A percentile compares a stretch with the other conserved stretches of the same genome.
Evolutionary conservation across 2,113 vertebrate species (phyloP).

Genomic region (Caranx ignobilis): DNA sequence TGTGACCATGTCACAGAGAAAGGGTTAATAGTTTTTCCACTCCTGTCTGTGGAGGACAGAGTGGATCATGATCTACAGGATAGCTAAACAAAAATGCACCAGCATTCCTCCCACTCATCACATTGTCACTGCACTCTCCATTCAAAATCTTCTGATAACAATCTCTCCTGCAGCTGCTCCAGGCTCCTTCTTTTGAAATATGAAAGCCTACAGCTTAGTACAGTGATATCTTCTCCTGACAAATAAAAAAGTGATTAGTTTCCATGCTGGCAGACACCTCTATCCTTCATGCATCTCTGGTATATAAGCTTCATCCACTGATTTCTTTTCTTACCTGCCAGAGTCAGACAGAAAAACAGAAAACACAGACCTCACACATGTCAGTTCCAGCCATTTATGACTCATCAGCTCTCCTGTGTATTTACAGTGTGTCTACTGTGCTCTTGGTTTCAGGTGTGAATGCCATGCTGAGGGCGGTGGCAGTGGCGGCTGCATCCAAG

Average conservation of each 20-base stretch:
- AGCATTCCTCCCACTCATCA: conserved; percentile 74
- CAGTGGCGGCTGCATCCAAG: conserved; percentile 93
- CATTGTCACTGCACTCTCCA: conserved; percentile 65
- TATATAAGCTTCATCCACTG: not conserved
- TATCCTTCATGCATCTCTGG: not conserved
- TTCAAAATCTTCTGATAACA: conserved; percentile 78
- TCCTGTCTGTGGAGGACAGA: conserved; percentile 30
- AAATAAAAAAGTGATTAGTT: conserved; percentile 5
- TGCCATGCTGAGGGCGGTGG: conserved; percentile 95
- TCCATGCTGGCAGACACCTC: conserved; percentile 2
- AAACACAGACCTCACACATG: not conserved
- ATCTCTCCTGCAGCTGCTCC: conserved; percentile 45
- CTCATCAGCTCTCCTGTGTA: not conserved
- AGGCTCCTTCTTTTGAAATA: conserved; percentile 9
- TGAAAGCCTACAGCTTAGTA: conserved; percentile 24
- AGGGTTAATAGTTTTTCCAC: conserved; percentile 44
- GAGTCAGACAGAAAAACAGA: conserved; percentile 22
- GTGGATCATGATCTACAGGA: conserved; percentile 53
- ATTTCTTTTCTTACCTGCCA: conserved; percentile 7
- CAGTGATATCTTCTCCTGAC: conserved; percentile 11
- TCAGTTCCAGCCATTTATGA: not conserved
- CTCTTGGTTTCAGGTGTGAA: conserved; percentile 88
- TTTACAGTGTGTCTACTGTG: not conserved
- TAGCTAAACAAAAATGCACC: conserved; percentile 55
- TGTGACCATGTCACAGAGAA: conserved; percentile 19